Evolutionary conservation across 2,888 invertebrate species (phyloP), one percentile per base, ranked within the genome.

Genomic region (Griposia aprilina): DNA sequence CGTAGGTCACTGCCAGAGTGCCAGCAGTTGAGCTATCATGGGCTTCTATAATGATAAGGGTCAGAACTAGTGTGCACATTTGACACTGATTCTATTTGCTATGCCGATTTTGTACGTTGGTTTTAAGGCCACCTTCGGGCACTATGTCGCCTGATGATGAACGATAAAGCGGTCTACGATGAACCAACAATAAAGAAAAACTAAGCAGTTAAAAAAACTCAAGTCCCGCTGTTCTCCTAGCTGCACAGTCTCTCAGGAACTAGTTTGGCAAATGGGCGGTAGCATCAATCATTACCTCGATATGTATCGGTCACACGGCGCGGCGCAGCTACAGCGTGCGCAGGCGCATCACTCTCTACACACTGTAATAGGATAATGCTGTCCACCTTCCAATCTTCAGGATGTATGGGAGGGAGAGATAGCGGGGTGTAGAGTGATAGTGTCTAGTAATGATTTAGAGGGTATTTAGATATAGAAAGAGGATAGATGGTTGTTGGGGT

Each of bases 221-320:
- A 41, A 41, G 10, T 15, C 15, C 78, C 83, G 68, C 75, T 23
- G 0, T 55, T 55, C 72, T 77, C 84, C 20, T 79, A 76, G 79
- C 62, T 68, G 87, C 88, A 83, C 50, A 65, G 73, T 45, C 26
- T 68, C 74, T 74, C 13, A 72, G 89, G 89, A 93, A 93, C 94
- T 89, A 90, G 94, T 92, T 91, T 92, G 92, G 94, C 93, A 92
- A 93, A 94, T 94, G 92, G 93, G 93, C 92, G 94, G 92, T 84
- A 87, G 92, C 92, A 95, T 96, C 95, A 94, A 96, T 96, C 95
- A 95, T 93, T 93, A 91, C 81, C 82, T 89, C 92, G 95, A 96
- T 96, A 95, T 91, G 94, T 93, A 96, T 96, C 95, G 93, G 92
- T 93, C 93, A 92, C 94, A 93, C 94, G 93, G 85, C 76, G 72